Evolutionary conservation across 2,888 invertebrate species (phyloP), one percentile per base, ranked within the genome.

Genomic region (Heliconius aoede): DNA sequence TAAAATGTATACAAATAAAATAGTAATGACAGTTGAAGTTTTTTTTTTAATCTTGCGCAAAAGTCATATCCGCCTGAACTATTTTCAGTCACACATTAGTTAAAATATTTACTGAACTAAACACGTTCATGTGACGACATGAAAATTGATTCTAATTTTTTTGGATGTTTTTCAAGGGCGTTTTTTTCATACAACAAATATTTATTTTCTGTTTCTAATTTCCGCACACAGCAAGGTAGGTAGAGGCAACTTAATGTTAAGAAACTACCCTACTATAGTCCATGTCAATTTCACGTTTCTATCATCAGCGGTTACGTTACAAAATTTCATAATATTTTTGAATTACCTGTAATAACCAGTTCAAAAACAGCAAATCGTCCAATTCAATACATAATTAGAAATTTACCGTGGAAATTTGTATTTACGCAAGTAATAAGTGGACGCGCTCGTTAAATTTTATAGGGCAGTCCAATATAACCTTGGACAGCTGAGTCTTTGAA

Each of bases 101-200:
- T 72, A 73, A 72, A 77, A 76, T 77, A 74, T 71, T 74, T 76
- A 74, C 72, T 36, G n/a, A n/a, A 21, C 24, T 65, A 32, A 77
- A 62, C 79, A 73, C 61, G 77, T 69, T 40, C 71, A 60, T 72
- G 61, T 65, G 5, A 65, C 60, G 76, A n/a, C 51, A 68, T 80
- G 61, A 67, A 78, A 79, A 78, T 74, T 78, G 74, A 73, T 72
- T 74, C 32, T 15, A 78, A 75, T 67, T 72, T 72, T 65, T 51
- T 30, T 64, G 65, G 51, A 68, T 60, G 68, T 74, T 11, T 46
- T 76, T 76, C 73, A 69, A 73, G 21, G 74, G n/a, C 71, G 26
- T 51, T n/a, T n/a, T n/a, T n/a, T n/a, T n/a, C n/a, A n/a, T n/a
- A n/a, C n/a, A 30, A 64, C 32, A 13, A 36, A n/a, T 40, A 40